phyloP scores from a whole-genome alignment of 1,140 invertebrate species.

The Apis cerana region DNA sequence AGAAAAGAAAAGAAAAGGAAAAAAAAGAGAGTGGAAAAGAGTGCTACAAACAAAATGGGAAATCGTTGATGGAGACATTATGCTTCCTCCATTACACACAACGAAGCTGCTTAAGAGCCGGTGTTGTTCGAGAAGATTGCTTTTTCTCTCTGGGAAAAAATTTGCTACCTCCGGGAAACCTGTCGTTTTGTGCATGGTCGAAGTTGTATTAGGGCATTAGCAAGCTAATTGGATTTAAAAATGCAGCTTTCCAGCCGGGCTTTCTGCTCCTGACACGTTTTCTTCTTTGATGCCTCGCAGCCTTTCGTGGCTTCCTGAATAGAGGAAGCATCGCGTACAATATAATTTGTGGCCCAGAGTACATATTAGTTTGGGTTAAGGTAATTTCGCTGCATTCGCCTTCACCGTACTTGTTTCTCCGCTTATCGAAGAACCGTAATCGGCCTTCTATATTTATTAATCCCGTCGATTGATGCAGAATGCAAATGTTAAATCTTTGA shows the following conservation, averaged over 20 bases:
- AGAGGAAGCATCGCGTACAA: background rate
- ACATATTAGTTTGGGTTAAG: background rate
- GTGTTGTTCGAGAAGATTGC: constrained; percentile 33
- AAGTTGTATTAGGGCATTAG: constrained; percentile 11
- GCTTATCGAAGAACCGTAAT: background rate
- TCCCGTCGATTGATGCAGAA: background rate
- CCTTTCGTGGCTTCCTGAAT: background rate
- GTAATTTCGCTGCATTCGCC: background rate
- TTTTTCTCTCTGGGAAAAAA: constrained; percentile 4
- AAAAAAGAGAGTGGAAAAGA: background rate
- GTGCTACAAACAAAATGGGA: constrained; percentile 52
- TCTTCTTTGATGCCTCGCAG: background rate
- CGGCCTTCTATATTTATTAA: background rate
- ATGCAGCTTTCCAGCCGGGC: background rate
- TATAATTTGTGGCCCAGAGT: background rate
- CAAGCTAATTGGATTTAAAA: constrained; percentile 27
- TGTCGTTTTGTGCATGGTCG: constrained; percentile 24
- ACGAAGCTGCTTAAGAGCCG: constrained; percentile 23
- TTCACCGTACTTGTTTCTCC: background rate
- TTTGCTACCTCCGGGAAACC: background rate
- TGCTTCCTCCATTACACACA: constrained; percentile 39
- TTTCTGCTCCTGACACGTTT: background rate
- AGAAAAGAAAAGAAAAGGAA: background rate
- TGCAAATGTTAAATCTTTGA: too few relatives aligned
- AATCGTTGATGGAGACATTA: constrained; percentile 64